Base-by-base conservation (phyloP, 2,797 vertebrate species). In the Pelodytes ibericus region DNA sequence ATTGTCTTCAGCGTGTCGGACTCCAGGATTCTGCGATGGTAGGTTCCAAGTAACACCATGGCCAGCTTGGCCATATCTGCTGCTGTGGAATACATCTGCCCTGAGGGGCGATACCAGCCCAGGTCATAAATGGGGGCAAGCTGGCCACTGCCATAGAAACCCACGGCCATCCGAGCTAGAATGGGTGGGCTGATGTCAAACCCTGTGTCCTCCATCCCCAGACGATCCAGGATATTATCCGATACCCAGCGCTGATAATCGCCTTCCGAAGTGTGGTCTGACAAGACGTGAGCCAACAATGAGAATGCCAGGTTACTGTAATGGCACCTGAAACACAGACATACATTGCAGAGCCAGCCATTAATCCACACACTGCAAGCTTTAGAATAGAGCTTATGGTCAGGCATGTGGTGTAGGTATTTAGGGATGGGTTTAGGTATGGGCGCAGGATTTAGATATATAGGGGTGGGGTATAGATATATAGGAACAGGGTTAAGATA, bases 231-330 rank as follows among this genome's bases (percentile, higher is more conserved):
- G 81, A 98, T 89, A 81, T 97, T 95, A 82, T 98, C 94, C 0
- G 85, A 85, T 73, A 98, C 73, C 96, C 97, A 99, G 20, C 87
- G 91, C 86, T 99, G 94, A 84, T 97, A 99, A 64, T 96, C 92
- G 0, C 93, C 84, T 0, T 93, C 88, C 0, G 88, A 85, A 0
- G 94, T 92, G 11, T 90, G 91, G 39, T 95, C 92, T 0, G 95
- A 94, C 84, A 99, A 87, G 26, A 97, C 90, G 0, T 98, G 96
- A 15, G 97, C 96, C 81, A 99, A 84, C 72, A 98, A 86, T 0
- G 95, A 97, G 86, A 98, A 98, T 25, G 96, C 97, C 64, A 98
- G 80, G 61, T 96, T 98, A 85, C 97, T 98, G 85, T 98, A 99
- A 84, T 98, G 97, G 82, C 98, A 98, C 64, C 98, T 99, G 81